Percentiles rank a stretch among this genome's conserved stretches.
phyloP scores from a whole-genome alignment of 2,888 invertebrate species.

The Coenonympha arcania region DNA sequence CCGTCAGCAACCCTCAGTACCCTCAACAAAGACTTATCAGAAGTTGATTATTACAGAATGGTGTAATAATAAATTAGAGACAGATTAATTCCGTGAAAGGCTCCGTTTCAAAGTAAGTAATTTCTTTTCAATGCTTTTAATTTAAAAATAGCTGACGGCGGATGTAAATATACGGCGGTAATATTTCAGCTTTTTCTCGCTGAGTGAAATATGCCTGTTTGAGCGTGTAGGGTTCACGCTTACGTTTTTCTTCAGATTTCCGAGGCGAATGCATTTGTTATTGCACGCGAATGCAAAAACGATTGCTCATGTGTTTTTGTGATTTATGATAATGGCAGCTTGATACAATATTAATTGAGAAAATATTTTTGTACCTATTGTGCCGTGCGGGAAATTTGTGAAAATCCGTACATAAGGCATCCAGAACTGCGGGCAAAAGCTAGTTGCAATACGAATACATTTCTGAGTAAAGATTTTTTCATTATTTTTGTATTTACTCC shows the following conservation, averaged over 20 bases:
- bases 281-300: conserved; percentile 14
- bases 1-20: too few species aligned
- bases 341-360: background rate
- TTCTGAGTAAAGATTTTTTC: too few species aligned
- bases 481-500: too few species aligned
- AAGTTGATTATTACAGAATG: too few species aligned
- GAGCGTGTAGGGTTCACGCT: conserved; percentile 6
- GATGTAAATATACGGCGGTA: background rate
- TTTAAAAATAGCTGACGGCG: background rate
- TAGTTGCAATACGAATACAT: too few species aligned
- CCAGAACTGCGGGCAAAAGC: too few species aligned
- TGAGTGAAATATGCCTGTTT: conserved; percentile 13
- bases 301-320: conserved; percentile 3
- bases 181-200: conserved; percentile 1
- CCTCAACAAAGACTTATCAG: too few species aligned
- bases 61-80: too few species aligned
- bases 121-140: background rate
- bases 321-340: conserved; percentile 5
- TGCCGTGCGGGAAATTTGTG: too few species aligned
- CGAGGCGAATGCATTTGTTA: conserved; percentile 5
- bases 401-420: too few species aligned
- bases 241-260: conserved; percentile 11
- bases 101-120: too few species aligned
- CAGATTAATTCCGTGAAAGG: too few species aligned
- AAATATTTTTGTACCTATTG: background rate